A percentile compares a stretch with the other conserved stretches of the same genome.
These are phyloP conservation scores for Corydoras maculifer DNA, from an alignment of 2,113 vertebrate species.

Conservation along the genomic window DNA sequence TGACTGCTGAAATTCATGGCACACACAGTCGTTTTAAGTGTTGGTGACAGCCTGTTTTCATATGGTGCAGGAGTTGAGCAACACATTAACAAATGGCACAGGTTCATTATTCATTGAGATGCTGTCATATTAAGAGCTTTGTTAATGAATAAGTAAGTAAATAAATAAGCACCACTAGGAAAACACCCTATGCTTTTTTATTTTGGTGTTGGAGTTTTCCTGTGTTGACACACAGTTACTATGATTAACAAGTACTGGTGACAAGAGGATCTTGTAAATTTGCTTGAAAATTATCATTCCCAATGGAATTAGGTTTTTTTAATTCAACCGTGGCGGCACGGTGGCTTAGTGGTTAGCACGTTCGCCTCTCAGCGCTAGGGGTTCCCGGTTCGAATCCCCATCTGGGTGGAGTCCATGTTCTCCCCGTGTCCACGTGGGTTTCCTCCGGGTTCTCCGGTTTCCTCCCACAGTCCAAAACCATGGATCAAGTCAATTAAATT, in stretches of 20 bases:
- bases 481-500: too few relatives aligned
- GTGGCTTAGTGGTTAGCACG: too few relatives aligned
- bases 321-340: too few relatives aligned
- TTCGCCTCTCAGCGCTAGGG: too few relatives aligned
- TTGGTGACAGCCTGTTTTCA: constrained; percentile 78
- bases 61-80: constrained; percentile 33
- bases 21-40: constrained; percentile 54
- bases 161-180: not conserved
- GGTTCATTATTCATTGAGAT: constrained; percentile 29
- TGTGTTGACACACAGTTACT: not conserved
- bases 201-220: not conserved
- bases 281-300: constrained; percentile 13
- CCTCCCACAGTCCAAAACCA: too few relatives aligned
- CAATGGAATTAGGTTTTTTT: not conserved
- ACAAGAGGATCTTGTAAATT: constrained; percentile 5
- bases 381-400: too few relatives aligned
- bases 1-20: constrained; percentile 45
- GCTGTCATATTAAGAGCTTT: constrained; percentile 5
- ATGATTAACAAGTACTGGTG: not conserved
- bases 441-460: too few relatives aligned
- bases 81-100: constrained; percentile 62
- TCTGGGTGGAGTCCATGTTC: too few relatives aligned
- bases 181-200: too few relatives aligned
- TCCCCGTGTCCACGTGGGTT: too few relatives aligned
- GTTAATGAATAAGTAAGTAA: constrained; percentile 8